Evolutionary conservation across 2,888 invertebrate genomes (phyloP).

Genomic region (Cactoblastis cactorum): DNA sequence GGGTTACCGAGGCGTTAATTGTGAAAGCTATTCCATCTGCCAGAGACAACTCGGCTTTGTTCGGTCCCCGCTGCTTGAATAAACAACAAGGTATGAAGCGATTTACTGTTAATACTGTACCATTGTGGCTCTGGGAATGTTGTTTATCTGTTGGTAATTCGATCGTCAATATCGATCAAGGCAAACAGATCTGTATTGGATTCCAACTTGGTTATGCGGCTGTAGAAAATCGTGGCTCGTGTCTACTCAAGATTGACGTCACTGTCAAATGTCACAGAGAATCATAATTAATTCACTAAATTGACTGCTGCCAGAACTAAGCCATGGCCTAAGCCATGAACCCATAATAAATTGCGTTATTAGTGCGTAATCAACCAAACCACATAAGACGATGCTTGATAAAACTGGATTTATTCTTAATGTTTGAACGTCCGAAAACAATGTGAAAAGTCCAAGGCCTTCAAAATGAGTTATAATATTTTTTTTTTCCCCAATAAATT

Average conservation of each 20-base stretch:
- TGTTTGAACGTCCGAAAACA: too few relatives aligned
- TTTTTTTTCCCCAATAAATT: not conserved
- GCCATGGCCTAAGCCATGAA: too few relatives aligned
- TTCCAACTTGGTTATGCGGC: not conserved
- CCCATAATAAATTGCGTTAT: too few relatives aligned
- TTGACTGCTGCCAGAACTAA: too few relatives aligned
- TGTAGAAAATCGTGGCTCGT: not conserved
- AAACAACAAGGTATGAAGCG: conserved; percentile 43
- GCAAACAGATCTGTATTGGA: conserved; percentile 7
- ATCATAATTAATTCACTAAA: too few relatives aligned
- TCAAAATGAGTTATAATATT: too few relatives aligned
- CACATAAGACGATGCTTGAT: too few relatives aligned
- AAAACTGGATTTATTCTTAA: too few relatives aligned
- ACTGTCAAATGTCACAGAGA: too few relatives aligned
- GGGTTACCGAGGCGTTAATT: conserved; percentile 42
- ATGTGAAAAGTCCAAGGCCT: not conserved
- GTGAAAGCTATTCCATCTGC: conserved; percentile 39
- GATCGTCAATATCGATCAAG: conserved; percentile 13
- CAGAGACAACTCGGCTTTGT: conserved; percentile 31
- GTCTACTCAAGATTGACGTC: not conserved
- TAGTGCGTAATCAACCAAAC: too few relatives aligned
- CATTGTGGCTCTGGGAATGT: conserved; percentile 22
- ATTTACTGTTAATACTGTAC: conserved; percentile 43
- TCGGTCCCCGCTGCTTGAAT: conserved; percentile 38
- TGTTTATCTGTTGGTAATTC: conserved; percentile 21